Evolutionary conservation across 1,140 invertebrate species (phyloP).

Genomic region (Holcopasites calliopsidis): DNA sequence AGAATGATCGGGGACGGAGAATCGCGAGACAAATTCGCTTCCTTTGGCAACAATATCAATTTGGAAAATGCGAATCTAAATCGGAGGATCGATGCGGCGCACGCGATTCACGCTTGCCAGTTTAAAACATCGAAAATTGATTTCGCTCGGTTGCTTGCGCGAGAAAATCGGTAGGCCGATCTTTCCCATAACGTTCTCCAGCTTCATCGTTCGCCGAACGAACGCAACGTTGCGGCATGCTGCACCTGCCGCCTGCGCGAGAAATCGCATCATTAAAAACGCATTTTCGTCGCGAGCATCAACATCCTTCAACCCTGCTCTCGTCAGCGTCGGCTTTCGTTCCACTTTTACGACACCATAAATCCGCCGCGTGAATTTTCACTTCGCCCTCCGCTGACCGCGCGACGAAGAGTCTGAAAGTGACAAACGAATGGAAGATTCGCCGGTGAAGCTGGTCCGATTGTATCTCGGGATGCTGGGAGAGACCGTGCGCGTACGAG

Average conservation of each 20-base stretch:
- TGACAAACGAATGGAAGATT: constrained; percentile 40
- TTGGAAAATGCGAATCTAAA: constrained; percentile 27
- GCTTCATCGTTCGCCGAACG: neutral
- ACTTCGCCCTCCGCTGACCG: neutral
- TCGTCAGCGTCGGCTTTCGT: neutral
- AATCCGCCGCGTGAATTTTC: neutral
- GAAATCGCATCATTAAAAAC: neutral
- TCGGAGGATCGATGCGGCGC: constrained; percentile 16
- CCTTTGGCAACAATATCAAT: constrained; percentile 9
- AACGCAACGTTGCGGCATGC: too few species aligned
- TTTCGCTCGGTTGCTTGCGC: neutral
- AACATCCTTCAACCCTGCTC: neutral
- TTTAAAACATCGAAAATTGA: constrained; percentile 10
- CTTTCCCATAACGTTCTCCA: neutral
- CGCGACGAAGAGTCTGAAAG: constrained; percentile 36
- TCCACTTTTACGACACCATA: neutral
- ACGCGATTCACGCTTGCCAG: neutral
- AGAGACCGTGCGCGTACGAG: constrained; percentile 34
- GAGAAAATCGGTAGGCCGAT: neutral
- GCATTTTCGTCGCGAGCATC: neutral
- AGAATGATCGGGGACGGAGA: neutral
- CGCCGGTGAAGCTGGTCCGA: constrained; percentile 6
- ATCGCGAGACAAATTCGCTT: constrained; percentile 35
- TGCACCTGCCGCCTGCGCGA: neutral
- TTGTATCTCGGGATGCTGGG: constrained; percentile 24